Evolutionary conservation across 2,888 invertebrate species (phyloP).

Genomic region (Enchytraeus crypticus): DNA sequence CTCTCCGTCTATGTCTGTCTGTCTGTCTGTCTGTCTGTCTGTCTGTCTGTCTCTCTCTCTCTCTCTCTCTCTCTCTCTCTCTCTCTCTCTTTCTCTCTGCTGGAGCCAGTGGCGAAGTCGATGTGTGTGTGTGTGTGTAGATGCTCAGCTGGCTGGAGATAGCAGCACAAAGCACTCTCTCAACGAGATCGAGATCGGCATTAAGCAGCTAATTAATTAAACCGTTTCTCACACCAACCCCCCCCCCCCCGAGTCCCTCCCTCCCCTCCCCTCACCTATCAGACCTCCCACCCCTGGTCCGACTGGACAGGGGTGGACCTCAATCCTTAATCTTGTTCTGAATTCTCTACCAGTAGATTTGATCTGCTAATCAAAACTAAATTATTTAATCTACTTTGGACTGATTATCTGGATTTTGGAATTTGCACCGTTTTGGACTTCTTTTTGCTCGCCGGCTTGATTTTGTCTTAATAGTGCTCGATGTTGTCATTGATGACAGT

Average conservation of each 20-base stretch:
- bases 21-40: neutral
- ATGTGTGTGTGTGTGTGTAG: constrained; percentile 1
- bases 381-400: no score
- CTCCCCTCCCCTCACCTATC: neutral
- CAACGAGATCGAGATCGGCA: constrained; percentile 11
- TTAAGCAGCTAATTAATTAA: constrained; percentile 7
- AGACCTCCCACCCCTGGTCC: neutral
- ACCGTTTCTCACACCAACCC: neutral
- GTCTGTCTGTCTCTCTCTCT: neutral
- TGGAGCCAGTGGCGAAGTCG: neutral
- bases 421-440: no score
- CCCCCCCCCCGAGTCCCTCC: neutral
- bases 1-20: no score
- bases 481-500: no score
- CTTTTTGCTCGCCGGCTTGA: no score
- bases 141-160: neutral
- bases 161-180: constrained; percentile 3
- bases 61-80: neutral
- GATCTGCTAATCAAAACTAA: no score
- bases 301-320: neutral
- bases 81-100: neutral
- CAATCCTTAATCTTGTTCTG: neutral
- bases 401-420: no score
- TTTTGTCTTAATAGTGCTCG: no score
- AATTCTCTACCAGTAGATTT: no score